Base-by-base conservation (phyloP, 2,113 vertebrate species). In the Potamarius usumacintae region DNA sequence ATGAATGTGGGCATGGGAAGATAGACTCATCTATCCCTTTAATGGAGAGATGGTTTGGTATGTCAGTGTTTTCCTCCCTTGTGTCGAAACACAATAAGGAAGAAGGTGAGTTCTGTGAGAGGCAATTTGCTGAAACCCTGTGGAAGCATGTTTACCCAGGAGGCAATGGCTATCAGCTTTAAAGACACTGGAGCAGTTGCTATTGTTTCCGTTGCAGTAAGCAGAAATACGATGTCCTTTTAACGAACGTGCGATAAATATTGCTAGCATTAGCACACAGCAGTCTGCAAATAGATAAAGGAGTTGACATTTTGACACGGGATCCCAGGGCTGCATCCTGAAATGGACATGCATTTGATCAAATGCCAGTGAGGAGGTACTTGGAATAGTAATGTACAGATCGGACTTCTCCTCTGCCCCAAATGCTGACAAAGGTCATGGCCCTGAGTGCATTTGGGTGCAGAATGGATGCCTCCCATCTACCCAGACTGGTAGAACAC, bases 231-330 rank as follows among this genome's bases (percentile, higher is more conserved):
- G 7, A 84, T 74, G 77, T 88, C 65, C 80, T 86, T 86, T 88
- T 77, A 71, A 22, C 27, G 50, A 83, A 86, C 86, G 78, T 52
- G 71, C 50, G 53, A 87, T 85, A 60, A 89, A 89, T 89, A 81
- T 86, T 88, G 86, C 82, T 50, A 30, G 87, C 83, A 79, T 88
- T 87, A 85, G 87, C 89, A 67, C 84, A 84, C 50, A 34, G 85
- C 67, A 55, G 76, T 88, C 85, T 87, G 72, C 87, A 85, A 90
- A 90, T 87, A 89, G 90, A 91, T 90, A 90, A 85, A 87, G 84
- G 65, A 87, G 87, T 83, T 90, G 90, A 91, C 90, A 91, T 91
- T 91, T 91, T 91, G 90, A 91, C 90, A 90, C 72, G 27, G 22
- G 87, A 85, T 88, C 90, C 88, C 87, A 83, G 50, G n/a, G 90